Base-by-base conservation (phyloP, 2,888 invertebrate genomes). In the Melipona beecheii region DNA sequence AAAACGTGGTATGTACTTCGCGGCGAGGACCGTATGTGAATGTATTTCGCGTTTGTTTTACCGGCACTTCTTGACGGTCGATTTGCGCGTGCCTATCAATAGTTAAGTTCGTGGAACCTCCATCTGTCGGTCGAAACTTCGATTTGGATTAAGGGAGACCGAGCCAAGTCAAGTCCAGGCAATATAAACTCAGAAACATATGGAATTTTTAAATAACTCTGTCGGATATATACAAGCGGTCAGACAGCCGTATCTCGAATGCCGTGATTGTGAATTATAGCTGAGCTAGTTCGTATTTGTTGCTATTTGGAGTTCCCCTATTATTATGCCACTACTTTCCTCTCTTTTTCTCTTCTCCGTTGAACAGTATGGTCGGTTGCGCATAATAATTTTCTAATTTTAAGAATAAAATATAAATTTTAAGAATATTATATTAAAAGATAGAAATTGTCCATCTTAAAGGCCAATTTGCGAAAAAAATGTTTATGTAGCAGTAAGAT, bases 11-110 rank as follows among this genome's bases (percentile, higher is more conserved):
- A 75, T 11, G 9, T 43, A 43, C 43, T 68, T 62, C 75, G 72
- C 19, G 64, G 43, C 75, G 58, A 60, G 49, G 64, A 75, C 62
- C 52, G 68, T 58, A 36, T 58, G 66, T 75, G 69, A 80, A 81
- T 77, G 64, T 73, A 66, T 77, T 64, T 50, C 75, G 62, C 80
- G 66, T 78, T 84, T 78, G 77, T 84, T 86, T 86, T 81, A 84
- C 85, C 85, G 85, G 85, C 75, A 84, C 73, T 85, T 80, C 83
- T 75, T 66, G 73, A 81, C 74, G 84, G 84, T 84, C 84, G 84
- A 85, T 80, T 81, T 78, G 84, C 81, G 84, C 81, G 69, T 84
- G 85, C 81, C 78, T 77, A 77, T 78, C 71, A 72, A 77, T 83
- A 83, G 83, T 64, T 79, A 83, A 56, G 83, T 73, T 73, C 27